Percentiles rank a stretch among this genome's conserved stretches.
phyloP scores from a whole-genome alignment of 2,113 vertebrate species.

The Uropsilus gracilis region DNA sequence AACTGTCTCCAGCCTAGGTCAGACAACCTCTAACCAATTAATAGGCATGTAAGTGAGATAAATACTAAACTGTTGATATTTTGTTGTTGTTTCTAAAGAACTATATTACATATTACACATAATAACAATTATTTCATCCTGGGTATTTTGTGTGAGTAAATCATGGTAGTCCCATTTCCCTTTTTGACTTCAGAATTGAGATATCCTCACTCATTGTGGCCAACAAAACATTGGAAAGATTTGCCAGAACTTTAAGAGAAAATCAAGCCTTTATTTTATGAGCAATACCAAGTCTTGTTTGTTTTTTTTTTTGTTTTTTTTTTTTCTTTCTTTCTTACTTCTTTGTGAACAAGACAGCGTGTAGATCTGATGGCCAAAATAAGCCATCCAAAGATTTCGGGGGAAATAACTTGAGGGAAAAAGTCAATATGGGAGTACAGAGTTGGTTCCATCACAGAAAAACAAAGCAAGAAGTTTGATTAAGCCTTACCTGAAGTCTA shows the following conservation, averaged over 20 bases:
- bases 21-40: not conserved
- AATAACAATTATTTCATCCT: not conserved
- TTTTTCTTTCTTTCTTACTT: conserved; percentile 1
- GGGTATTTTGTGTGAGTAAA: not conserved
- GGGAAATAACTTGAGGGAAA: not conserved
- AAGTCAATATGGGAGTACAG: not conserved
- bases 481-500: not conserved
- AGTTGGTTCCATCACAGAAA: not conserved
- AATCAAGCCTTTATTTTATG: not conserved
- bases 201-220: not conserved
- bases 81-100: not conserved
- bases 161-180: not conserved
- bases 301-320: no score
- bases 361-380: not conserved
- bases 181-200: not conserved
- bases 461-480: not conserved
- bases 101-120: not conserved
- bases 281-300: not conserved
- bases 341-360: not conserved
- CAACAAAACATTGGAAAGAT: not conserved
- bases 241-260: not conserved
- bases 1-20: not conserved
- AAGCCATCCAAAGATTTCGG: not conserved
- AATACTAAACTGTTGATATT: not conserved
- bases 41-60: not conserved